Base-by-base conservation (phyloP, 2,888 invertebrate species). In the Patella pellucida region DNA sequence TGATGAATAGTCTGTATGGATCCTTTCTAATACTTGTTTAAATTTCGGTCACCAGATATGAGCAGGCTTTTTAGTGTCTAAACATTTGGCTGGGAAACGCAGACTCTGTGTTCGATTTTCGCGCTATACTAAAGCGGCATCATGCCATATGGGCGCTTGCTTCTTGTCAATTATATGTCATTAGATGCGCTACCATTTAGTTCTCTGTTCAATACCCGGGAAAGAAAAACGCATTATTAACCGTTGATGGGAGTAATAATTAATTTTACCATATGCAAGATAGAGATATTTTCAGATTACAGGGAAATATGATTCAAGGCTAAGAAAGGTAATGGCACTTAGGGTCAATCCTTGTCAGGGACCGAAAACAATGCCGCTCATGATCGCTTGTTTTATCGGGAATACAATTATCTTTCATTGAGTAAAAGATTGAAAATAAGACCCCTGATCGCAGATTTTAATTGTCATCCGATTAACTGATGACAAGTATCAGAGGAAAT, bases 161-260 rank as follows among this genome's bases (percentile, higher is more conserved):
- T 62, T 23, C 23, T 15, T 23, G 23, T 23, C 62, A 62, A 62
- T 62, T 62, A 62, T 19, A 19, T 62, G 62, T 62, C 62, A 62
- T 62, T 62, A 62, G 62, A 62, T 62, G 62, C 62, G 62, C 62
- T 62, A 62, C 62, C 62, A 62, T 62, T 62, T 62, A 62, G 62
- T 62, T 23, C 19, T 62, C 19, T 19, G 62, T 23, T 23, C 62
- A 62, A 62, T 62, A 62, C 19, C 12, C 19, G 62, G 62, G 23
- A 62, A 62, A 62, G 62, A 62, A 62, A 41, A 62, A 62, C 62
- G 62, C 23, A 62, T 23, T 62, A 62, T 62, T 62, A 62, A 23
- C 62, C 23, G 62, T 62, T 62, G 19, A 62, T 62, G 62, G 62
- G 62, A 62, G 62, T 23, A 15, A 23, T 62, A 62, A 62, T 62